Percentiles rank a stretch among this genome's conserved stretches.
phyloP scores from a whole-genome alignment of 2,888 invertebrate genomes.

The Petrolisthes manimaculis region DNA sequence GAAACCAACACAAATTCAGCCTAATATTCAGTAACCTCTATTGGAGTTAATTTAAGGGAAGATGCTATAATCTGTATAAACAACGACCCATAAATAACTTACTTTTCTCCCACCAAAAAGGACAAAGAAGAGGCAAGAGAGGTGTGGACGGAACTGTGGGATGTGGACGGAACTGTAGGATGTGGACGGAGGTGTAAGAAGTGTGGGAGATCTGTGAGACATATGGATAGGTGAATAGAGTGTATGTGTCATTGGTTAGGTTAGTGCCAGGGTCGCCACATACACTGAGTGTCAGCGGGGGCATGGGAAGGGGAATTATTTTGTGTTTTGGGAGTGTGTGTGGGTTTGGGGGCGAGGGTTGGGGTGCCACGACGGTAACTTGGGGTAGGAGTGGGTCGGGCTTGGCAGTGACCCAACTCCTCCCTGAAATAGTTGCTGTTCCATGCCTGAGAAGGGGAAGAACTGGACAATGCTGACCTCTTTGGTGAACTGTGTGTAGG shows the following conservation, averaged over 20 bases:
- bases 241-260: neutral
- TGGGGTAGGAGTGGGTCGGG: neutral
- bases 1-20: too few species aligned
- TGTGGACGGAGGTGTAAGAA: neutral
- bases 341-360: conserved; percentile 42
- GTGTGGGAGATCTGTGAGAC: neutral
- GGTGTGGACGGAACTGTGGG: neutral
- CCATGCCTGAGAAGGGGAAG: conserved; percentile 33
- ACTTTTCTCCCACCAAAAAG: neutral
- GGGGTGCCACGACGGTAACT: conserved; percentile 21
- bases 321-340: conserved; percentile 8
- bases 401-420: conserved; percentile 27
- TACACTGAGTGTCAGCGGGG: conserved; percentile 39
- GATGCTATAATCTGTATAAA: too few species aligned
- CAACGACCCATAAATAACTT: too few species aligned
- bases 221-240: neutral
- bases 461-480: conserved; percentile 10
- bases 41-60: too few species aligned
- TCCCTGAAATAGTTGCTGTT: conserved; percentile 45
- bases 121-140: neutral
- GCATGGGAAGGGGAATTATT: conserved; percentile 13
- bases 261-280: conserved; percentile 58
- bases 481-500: conserved; percentile 35
- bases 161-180: neutral
- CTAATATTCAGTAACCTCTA: too few species aligned